A percentile compares a stretch with the other conserved stretches of the same genome.
These are phyloP conservation scores for Teleiodes luculella DNA, from an alignment of 2,888 invertebrate species.

Conservation along the genomic window DNA sequence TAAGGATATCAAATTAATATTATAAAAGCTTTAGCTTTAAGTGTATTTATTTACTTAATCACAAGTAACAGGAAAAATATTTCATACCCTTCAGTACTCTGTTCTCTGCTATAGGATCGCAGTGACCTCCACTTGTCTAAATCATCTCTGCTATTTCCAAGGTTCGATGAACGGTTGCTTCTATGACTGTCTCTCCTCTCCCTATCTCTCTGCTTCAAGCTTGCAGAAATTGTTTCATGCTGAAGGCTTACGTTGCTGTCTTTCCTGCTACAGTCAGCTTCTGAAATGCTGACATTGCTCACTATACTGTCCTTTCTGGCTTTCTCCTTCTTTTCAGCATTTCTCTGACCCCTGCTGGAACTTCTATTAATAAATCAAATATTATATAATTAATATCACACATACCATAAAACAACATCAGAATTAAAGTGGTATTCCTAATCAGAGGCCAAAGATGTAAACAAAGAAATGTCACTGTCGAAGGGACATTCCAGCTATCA, in stretches of 20 bases:
- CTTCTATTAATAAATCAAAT: constrained; percentile 42
- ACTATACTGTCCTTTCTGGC: constrained; percentile 62
- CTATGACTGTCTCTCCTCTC: constrained; percentile 65
- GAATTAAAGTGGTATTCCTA: too few species aligned
- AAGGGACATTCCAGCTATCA: too few species aligned
- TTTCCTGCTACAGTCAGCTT: constrained; percentile 50
- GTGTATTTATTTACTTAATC: too few species aligned
- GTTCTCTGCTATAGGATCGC: constrained; percentile 71
- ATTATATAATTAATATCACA: constrained; percentile 2
- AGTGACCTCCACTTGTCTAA: constrained; percentile 70
- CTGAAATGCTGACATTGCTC: constrained; percentile 59
- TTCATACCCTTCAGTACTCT: constrained; percentile 68
- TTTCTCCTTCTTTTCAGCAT: constrained; percentile 60
- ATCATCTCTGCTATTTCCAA: constrained; percentile 70
- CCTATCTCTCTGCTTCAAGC: constrained; percentile 52
- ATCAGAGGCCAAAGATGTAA: too few species aligned
- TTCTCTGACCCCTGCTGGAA: constrained; percentile 65
- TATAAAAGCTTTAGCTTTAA: too few species aligned
- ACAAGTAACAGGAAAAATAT: neutral
- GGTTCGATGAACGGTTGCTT: constrained; percentile 68
- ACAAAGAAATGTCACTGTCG: too few species aligned
- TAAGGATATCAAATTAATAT: neutral
- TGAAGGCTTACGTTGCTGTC: constrained; percentile 66
- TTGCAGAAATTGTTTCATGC: constrained; percentile 49
- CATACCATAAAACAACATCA: too few species aligned